These are phyloP conservation scores for Thalassophryne amazonica DNA, from an alignment of 2,797 vertebrate genomes.

Conservation along the genomic window DNA sequence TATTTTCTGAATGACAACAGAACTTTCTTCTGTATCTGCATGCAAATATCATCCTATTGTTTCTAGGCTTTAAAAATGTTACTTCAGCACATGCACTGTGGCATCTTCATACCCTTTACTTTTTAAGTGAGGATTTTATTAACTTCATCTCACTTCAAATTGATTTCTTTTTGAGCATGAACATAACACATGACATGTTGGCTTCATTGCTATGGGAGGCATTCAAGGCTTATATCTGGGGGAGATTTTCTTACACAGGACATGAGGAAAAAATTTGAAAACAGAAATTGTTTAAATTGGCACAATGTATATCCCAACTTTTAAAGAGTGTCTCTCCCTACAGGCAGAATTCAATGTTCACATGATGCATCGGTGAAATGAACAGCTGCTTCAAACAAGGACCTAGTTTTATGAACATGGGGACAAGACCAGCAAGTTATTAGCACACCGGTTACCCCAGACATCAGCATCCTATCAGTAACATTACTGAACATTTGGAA, in stretches of 20 bases:
- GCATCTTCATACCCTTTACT: no score
- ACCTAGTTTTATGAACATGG: neutral
- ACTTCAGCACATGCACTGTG: no score
- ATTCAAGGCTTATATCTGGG: no score
- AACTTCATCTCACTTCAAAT: no score
- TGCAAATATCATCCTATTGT: neutral
- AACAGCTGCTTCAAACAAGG: neutral
- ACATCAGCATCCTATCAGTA: neutral
- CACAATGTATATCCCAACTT: neutral
- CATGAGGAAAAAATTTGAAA: neutral
- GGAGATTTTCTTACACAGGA: neutral
- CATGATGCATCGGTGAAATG: neutral
- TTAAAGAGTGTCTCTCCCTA: neutral
- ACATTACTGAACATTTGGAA: neutral
- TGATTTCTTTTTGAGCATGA: neutral
- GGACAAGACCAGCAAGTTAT: neutral
- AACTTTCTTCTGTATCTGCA: neutral
- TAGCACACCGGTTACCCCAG: neutral
- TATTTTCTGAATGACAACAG: slow-evolving; percentile 1
- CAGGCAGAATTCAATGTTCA: neutral
- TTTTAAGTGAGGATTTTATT: no score
- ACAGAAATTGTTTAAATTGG: neutral
- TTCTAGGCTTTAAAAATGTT: no score
- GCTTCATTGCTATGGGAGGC: neutral
- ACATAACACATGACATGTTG: neutral